phyloP scores from a whole-genome alignment of 2,888 invertebrate species.

The Troides oblongomaculatus region DNA sequence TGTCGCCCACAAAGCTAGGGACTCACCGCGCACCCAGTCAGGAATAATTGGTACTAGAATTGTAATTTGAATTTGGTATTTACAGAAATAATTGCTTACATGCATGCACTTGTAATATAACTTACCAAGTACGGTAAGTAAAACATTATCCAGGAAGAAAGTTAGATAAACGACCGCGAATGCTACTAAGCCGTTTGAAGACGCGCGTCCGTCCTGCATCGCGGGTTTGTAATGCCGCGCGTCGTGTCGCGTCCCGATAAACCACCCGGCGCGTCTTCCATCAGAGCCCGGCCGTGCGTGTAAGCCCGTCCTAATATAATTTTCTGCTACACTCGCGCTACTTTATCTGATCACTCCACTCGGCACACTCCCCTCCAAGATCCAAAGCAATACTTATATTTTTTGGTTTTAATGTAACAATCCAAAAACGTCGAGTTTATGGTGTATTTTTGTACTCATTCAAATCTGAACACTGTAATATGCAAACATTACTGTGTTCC shows the following conservation, averaged over 20 bases:
- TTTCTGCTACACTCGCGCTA: slow-evolving; percentile 44
- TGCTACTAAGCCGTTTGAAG: slow-evolving; percentile 43
- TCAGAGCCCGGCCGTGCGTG: slow-evolving; percentile 56
- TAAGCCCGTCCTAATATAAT: slow-evolving; percentile 47
- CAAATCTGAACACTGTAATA: no score
- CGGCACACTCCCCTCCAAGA: no score
- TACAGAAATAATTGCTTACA: background rate
- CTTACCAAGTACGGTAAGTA: slow-evolving; percentile 94
- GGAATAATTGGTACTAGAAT: slow-evolving; percentile 68
- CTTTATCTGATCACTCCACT: slow-evolving; percentile 2
- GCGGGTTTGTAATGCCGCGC: slow-evolving; percentile 23
- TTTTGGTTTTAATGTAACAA: no score
- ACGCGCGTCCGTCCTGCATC: slow-evolving; percentile 26
- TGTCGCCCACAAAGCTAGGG: slow-evolving; percentile 51
- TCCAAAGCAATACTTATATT: no score
- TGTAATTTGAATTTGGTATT: slow-evolving; percentile 8
- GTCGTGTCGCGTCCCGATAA: slow-evolving; percentile 44
- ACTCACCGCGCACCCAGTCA: slow-evolving; percentile 57
- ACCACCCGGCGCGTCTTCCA: slow-evolving; percentile 52
- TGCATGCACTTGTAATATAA: slow-evolving; percentile 4
- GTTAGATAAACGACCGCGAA: slow-evolving; percentile 83
- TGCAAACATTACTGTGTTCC: no score
- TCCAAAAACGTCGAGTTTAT: no score
- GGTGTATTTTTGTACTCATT: no score
- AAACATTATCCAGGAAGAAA: slow-evolving; percentile 90